A percentile compares a stretch with the other conserved stretches of the same genome.
Conservation (phyloP, 2,888 invertebrate genomes). For the Drosophila kokeensis region DNA sequence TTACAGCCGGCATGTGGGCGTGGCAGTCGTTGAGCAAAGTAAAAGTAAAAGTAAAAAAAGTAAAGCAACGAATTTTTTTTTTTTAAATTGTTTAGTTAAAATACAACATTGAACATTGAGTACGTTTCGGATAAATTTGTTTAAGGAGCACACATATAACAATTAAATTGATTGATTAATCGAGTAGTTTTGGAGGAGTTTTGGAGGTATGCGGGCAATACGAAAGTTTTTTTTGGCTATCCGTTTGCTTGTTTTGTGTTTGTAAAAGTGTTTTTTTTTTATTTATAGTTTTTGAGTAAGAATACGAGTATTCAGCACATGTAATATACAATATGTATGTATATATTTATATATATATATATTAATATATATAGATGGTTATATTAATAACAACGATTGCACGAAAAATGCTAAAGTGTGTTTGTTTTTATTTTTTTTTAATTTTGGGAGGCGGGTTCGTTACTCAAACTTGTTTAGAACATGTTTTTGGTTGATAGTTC, state of each 20-base stretch:
- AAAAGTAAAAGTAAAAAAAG: conserved; percentile 28
- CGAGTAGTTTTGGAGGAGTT: conserved; percentile 31
- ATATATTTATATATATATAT: conserved; percentile 41
- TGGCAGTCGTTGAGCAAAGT: conserved; percentile 55
- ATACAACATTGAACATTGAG: conserved; percentile 81
- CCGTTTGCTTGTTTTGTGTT: conserved; percentile 28
- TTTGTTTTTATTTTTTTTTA: conserved; percentile 39
- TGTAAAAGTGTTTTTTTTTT: conserved; percentile 60
- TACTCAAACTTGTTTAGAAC: conserved; percentile 64
- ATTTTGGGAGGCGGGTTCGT: conserved; percentile 55
- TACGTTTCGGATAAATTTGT: conserved; percentile 59
- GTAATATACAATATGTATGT: conserved; percentile 39
- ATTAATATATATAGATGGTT: conserved; percentile 37
- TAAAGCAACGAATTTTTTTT: conserved; percentile 49
- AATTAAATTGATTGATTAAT: conserved; percentile 40
- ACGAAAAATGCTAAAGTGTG: conserved; percentile 72
- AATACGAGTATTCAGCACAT: conserved; percentile 68
- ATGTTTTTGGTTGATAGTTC: conserved; percentile 63
- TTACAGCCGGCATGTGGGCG: conserved; percentile 61
- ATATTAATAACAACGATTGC: conserved; percentile 77
- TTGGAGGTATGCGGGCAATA: conserved; percentile 55
- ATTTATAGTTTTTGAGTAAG: conserved; percentile 31
- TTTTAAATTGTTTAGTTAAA: conserved; percentile 47
- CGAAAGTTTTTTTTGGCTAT: conserved; percentile 58
- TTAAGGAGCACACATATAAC: conserved; percentile 47